phyloP scores from a whole-genome alignment of 1,140 invertebrate genomes.

The Galleria mellonella region DNA sequence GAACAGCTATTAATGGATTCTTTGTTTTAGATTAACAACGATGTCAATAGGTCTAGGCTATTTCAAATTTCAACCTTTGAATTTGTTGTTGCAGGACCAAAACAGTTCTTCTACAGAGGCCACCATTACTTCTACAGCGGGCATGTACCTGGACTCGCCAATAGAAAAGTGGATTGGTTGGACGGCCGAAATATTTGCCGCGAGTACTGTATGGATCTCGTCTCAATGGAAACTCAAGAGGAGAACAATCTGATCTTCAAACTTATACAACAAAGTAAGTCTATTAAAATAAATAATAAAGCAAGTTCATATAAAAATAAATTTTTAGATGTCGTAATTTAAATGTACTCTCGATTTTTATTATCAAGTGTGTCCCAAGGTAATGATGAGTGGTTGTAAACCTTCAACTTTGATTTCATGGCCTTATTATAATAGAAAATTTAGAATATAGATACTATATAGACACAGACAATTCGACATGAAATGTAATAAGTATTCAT shows the following conservation, averaged over 20 bases:
- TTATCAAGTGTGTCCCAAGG: background rate
- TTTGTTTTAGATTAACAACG: background rate
- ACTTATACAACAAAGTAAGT: conserved; percentile 89
- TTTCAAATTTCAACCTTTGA: background rate
- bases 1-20: background rate
- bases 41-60: conserved; percentile 2
- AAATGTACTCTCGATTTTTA: conserved; percentile 39
- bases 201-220: conserved; percentile 94
- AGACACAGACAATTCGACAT: too few species aligned
- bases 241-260: conserved; percentile 92
- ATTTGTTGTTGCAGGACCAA: conserved; percentile 80
- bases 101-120: conserved; percentile 89
- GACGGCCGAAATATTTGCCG: conserved; percentile 92
- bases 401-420: background rate
- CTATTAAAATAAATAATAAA: too few species aligned
- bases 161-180: conserved; percentile 90
- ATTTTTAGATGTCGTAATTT: too few species aligned
- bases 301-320: too few species aligned
- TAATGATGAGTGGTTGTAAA: background rate
- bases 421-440: too few species aligned
- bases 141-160: conserved; percentile 84
- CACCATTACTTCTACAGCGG: conserved; percentile 93
- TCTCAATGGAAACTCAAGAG: conserved; percentile 90
- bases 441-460: too few species aligned
- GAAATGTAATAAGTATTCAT: too few species aligned